phyloP scores from a whole-genome alignment of 2,797 vertebrate species.

The Australoheros facetus region DNA sequence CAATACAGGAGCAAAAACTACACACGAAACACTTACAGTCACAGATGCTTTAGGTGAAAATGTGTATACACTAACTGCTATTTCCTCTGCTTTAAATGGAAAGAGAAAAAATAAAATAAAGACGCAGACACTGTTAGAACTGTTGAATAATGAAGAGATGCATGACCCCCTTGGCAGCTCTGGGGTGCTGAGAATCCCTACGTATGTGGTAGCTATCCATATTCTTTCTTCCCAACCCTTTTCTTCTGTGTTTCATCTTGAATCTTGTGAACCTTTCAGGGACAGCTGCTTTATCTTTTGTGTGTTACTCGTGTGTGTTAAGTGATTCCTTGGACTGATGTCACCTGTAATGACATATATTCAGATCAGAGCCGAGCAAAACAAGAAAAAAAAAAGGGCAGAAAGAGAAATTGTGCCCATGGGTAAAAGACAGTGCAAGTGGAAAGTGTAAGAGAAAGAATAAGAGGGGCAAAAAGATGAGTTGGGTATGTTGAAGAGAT shows the following conservation, averaged over 20 bases:
- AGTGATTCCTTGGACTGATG: constrained; percentile 36
- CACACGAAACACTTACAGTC: too few relatives aligned
- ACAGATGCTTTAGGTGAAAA: constrained; percentile 20
- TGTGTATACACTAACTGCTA: constrained; percentile 16
- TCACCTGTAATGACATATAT: constrained; percentile 17
- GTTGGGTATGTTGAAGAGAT: constrained; percentile 3
- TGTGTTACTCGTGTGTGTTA: constrained; percentile 30
- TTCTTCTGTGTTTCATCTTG: constrained; percentile 52
- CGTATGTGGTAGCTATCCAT: constrained; percentile 39
- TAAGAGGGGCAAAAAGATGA: constrained; percentile 7
- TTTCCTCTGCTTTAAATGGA: constrained; percentile 27
- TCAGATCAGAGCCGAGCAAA: constrained; percentile 39
- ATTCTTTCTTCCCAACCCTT: constrained; percentile 11
- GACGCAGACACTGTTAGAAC: constrained; percentile 58
- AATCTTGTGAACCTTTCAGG: constrained; percentile 47
- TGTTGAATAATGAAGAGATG: constrained; percentile 64
- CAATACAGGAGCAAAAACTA: too few relatives aligned
- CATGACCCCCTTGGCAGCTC: constrained; percentile 40
- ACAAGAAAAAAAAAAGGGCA: background rate
- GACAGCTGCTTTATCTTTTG: constrained; percentile 23
- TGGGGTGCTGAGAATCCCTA: constrained; percentile 32
- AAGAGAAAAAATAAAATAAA: constrained; percentile 28
- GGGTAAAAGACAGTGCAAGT: background rate
- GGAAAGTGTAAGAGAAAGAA: constrained; percentile 1
- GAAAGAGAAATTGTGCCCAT: constrained; percentile 1